These are phyloP conservation scores for Amiota communis DNA, from an alignment of 2,888 invertebrate genomes.

Conservation along the genomic window DNA sequence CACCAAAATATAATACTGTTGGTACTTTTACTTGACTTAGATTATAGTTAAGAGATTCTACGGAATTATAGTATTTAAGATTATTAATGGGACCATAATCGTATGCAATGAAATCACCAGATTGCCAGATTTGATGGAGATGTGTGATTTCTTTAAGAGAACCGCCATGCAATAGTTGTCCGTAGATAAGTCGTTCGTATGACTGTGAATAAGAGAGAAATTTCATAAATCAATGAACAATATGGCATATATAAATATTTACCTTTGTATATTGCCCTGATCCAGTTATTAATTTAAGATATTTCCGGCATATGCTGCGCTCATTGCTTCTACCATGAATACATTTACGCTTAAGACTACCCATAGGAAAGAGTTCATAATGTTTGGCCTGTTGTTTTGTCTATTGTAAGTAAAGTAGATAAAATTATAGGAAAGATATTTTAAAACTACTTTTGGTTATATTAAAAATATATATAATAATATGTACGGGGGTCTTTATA, in stretches of 20 bases:
- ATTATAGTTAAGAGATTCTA: constrained; percentile 60
- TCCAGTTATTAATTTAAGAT: constrained; percentile 6
- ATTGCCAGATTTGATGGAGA: constrained; percentile 64
- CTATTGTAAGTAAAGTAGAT: not conserved
- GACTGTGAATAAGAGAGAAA: constrained; percentile 43
- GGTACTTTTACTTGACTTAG: constrained; percentile 57
- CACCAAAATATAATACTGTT: constrained; percentile 62
- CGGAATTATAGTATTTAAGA: constrained; percentile 51
- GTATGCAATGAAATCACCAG: constrained; percentile 67
- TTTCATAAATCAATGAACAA: not conserved
- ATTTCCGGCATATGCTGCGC: constrained; percentile 45
- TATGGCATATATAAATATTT: not conserved
- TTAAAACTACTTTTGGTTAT: not conserved
- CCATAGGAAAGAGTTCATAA: constrained; percentile 51
- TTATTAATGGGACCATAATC: constrained; percentile 64
- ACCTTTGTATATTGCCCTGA: constrained; percentile 44
- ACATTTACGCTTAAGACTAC: constrained; percentile 25
- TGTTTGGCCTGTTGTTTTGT: constrained; percentile 24
- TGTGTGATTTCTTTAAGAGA: constrained; percentile 62
- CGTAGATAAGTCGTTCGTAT: constrained; percentile 61
- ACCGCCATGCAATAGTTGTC: constrained; percentile 62
- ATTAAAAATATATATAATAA: not conserved
- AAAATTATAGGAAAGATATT: not conserved
- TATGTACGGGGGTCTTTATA: too few relatives aligned
- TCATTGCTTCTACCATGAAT: not conserved